These are phyloP conservation scores for Columba janthina DNA, from an alignment of 2,113 vertebrate genomes.

Conservation along the genomic window DNA sequence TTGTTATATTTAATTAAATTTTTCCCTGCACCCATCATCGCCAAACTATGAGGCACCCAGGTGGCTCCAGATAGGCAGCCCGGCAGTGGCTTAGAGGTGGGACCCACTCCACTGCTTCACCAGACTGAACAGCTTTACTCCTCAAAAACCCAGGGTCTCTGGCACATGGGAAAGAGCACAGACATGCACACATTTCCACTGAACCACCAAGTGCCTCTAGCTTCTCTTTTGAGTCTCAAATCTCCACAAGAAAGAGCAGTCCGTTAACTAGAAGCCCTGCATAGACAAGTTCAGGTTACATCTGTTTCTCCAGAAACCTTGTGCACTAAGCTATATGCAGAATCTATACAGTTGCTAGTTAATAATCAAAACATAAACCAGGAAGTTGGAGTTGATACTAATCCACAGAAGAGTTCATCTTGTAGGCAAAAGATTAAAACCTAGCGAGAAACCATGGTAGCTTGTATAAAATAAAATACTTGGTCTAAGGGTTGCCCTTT, in stretches of 20 bases:
- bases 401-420: neutral
- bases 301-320: neutral
- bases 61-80: neutral
- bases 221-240: neutral
- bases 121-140: neutral
- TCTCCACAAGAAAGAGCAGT: neutral
- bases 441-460: neutral
- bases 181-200: neutral
- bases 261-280: neutral
- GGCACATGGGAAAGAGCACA: no score
- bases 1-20: no score
- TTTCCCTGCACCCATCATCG: neutral
- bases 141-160: neutral
- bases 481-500: neutral
- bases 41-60: neutral
- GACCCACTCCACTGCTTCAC: fast-evolving
- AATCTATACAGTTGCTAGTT: neutral
- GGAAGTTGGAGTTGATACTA: neutral
- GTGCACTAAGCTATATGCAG: neutral
- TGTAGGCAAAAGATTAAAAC: neutral
- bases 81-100: neutral
- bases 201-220: neutral
- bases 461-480: slow-evolving; percentile 24
- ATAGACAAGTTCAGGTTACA: neutral
- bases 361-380: neutral